phyloP scores from a whole-genome alignment of 2,888 invertebrate species.

The Seira ritae region DNA sequence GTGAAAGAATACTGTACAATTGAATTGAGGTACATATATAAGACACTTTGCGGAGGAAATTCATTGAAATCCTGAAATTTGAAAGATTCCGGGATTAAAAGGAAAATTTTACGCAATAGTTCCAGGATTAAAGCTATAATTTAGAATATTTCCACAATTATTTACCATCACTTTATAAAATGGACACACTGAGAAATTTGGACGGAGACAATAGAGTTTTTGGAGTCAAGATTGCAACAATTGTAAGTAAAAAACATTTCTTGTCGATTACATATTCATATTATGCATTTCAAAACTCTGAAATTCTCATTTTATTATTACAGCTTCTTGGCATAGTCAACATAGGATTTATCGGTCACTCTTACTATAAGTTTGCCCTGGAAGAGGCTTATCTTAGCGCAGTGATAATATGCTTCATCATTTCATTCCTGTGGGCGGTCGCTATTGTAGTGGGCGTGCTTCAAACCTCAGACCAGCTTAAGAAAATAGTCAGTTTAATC shows the following conservation, averaged over 20 bases:
- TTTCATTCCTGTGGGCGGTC: slow-evolving; percentile 58
- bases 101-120: too few relatives aligned
- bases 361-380: slow-evolving; percentile 16
- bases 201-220: too few relatives aligned
- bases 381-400: slow-evolving; percentile 57
- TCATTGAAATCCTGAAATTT: too few relatives aligned
- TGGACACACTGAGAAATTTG: too few relatives aligned
- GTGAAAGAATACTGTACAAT: too few relatives aligned
- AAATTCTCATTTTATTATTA: too few relatives aligned
- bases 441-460: slow-evolving; percentile 40
- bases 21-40: too few relatives aligned
- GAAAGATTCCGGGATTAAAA: too few relatives aligned
- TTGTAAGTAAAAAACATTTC: slow-evolving; percentile 28
- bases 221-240: slow-evolving; percentile 40
- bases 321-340: slow-evolving; percentile 56
- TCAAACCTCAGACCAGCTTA: slow-evolving; percentile 10
- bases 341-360: slow-evolving; percentile 57
- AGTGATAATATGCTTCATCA: slow-evolving; percentile 58
- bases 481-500: slow-evolving; percentile 34
- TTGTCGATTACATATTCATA: slow-evolving; percentile 14
- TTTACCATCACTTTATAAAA: too few relatives aligned
- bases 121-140: too few relatives aligned
- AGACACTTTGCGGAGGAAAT: too few relatives aligned
- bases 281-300: not conserved
- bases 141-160: too few relatives aligned